These are phyloP conservation scores for Ceratina calcarata DNA, from an alignment of 1,140 invertebrate species.

Conservation along the genomic window DNA sequence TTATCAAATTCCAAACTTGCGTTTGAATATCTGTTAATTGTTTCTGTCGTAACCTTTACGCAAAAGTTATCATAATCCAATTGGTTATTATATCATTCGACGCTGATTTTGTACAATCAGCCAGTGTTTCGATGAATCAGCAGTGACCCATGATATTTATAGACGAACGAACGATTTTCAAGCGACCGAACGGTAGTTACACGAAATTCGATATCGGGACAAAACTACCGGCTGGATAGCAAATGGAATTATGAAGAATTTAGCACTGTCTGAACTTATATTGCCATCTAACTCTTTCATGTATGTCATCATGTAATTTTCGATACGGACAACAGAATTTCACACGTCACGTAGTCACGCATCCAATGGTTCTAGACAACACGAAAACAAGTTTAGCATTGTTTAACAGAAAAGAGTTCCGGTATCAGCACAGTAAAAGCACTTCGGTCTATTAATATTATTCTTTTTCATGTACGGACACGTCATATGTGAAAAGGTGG, in stretches of 20 bases:
- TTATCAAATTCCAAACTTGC: not conserved
- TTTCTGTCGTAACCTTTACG: not conserved
- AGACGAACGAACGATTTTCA: not conserved
- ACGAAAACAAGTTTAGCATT: not conserved
- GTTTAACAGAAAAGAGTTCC: not conserved
- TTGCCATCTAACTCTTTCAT: not conserved
- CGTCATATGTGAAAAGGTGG: conserved; percentile 43
- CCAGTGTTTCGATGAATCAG: not conserved
- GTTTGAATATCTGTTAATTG: not conserved
- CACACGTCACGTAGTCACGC: not conserved
- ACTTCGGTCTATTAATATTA: not conserved
- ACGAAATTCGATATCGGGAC: conserved; percentile 7
- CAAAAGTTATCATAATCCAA: not conserved
- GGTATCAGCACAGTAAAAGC: not conserved
- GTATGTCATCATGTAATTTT: not conserved
- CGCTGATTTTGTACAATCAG: conserved; percentile 8
- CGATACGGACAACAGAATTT: not conserved
- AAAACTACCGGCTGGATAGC: not conserved
- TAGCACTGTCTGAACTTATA: not conserved
- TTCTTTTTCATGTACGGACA: conserved; percentile 27
- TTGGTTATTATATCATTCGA: not conserved
- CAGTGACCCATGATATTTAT: conserved; percentile 12
- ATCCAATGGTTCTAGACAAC: not conserved
- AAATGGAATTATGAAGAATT: conserved; percentile 24
- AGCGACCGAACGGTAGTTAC: not conserved